Evolutionary conservation across 1,140 invertebrate genomes (phyloP), one percentile per base, ranked within the genome.

Genomic region (Teleogryllus occipitalis): DNA sequence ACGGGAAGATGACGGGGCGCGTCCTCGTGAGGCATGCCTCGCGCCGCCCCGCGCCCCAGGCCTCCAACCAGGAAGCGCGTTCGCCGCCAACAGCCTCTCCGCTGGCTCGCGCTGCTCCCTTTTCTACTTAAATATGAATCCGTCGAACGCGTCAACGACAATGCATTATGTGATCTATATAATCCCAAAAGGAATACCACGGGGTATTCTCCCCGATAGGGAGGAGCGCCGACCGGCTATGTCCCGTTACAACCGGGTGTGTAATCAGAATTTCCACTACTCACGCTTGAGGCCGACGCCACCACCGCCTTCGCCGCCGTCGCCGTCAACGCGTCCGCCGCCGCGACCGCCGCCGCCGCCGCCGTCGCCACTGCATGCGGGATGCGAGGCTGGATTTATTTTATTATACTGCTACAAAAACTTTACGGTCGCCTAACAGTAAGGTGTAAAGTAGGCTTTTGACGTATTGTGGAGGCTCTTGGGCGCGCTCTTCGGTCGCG

Each of bases 361-460:
- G 18, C 54, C 54, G 18, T 10, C 54, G 10, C 54, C 54, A 14
- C 54, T 18, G 10, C 54, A 65, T 65, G 54, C 54, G 54, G 18
- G 54, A 65, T 65, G 54, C 18, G 54, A 18, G 10, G 10, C 18
- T 65, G 54, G 54, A 65, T 65, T 65, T 65, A 65, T 65, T 65
- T 65, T 65, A 65, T 65, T 65, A 65, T 18, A 65, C 54, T 65
- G 54, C 54, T 65, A 65, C 54, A 65, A 65, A 65, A 65, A 65
- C 54, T 65, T 65, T 65, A 65, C 54, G 54, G 54, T 65, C 54
- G 18, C 54, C 54, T 65, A 14, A 65, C 54, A 65, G 54, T 65
- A 65, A 65, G 54, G 54, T 65, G 54, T 65, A 65, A 65, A 65
- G 18, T 65, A 65, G 54, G 54, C 54, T 65, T 65, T 65, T 65